Conservation (phyloP, 2,888 invertebrate genomes). For the Parnassius glacialis region DNA sequence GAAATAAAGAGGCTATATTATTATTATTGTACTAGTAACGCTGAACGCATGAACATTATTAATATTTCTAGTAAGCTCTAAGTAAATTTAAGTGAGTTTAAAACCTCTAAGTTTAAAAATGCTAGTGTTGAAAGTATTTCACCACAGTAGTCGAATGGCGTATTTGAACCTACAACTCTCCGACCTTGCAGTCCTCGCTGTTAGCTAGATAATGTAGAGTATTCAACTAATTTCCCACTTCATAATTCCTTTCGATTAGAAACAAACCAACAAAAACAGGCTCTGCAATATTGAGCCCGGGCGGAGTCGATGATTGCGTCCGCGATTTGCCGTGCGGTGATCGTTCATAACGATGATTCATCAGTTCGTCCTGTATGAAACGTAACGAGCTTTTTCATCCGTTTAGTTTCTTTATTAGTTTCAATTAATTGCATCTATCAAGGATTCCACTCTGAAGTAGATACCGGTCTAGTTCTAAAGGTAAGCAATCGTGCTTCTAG, state of each 20-base stretch:
- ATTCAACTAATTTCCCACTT: constrained; percentile 1
- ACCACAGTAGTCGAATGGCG: too few relatives aligned
- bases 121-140: too few relatives aligned
- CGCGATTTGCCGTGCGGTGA: constrained; percentile 10
- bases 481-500: constrained; percentile 1
- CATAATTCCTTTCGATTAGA: constrained; percentile 1
- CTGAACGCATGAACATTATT: too few relatives aligned
- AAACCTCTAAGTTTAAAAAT: too few relatives aligned
- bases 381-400: constrained; percentile 24
- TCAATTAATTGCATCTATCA: constrained; percentile 20
- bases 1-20: too few relatives aligned
- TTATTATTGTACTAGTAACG: too few relatives aligned
- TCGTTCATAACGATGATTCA: constrained; percentile 12
- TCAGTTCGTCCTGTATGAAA: constrained; percentile 15
- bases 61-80: too few relatives aligned
- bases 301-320: constrained; percentile 11
- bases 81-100: too few relatives aligned
- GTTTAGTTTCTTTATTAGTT: constrained; percentile 24
- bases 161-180: too few relatives aligned
- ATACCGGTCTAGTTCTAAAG: neutral
- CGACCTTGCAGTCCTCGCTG: too few relatives aligned
- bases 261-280: constrained; percentile 12
- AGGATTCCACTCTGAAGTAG: neutral
- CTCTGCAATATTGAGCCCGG: neutral
- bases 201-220: neutral